Conservation (phyloP, 2,113 vertebrate genomes). For the Phyllopteryx taeniolatus region DNA sequence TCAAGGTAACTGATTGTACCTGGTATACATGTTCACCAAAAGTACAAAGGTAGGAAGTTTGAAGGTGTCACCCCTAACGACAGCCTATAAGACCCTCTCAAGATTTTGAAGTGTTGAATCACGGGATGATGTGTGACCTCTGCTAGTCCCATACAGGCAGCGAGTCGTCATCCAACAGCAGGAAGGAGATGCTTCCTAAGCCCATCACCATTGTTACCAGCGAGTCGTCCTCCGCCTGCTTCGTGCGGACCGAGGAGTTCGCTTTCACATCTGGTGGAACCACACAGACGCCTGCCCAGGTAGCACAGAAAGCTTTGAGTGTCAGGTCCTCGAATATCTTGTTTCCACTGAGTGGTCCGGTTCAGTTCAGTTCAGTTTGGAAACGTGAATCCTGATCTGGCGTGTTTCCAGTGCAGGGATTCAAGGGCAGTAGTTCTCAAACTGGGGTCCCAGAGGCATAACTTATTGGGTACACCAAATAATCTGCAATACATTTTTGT, state of each 20-base stretch:
- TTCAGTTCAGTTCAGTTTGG: not conserved
- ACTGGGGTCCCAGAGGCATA: too few species aligned
- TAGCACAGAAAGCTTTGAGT: conserved; percentile 15
- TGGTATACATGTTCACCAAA: too few species aligned
- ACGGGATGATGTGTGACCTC: conserved; percentile 60
- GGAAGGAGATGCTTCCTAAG: conserved; percentile 85
- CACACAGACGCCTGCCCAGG: conserved; percentile 75
- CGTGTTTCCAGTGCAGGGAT: not conserved
- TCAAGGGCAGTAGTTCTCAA: too few species aligned
- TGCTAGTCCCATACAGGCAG: conserved; percentile 87
- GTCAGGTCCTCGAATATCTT: not conserved
- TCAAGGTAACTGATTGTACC: too few species aligned
- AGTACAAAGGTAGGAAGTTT: too few species aligned
- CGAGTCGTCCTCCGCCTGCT: conserved; percentile 84
- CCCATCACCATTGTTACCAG: conserved; percentile 82
- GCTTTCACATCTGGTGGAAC: conserved; percentile 67
- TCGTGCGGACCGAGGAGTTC: conserved; percentile 74
- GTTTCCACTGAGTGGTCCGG: too few species aligned
- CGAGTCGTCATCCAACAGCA: conserved; percentile 87
- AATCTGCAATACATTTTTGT: too few species aligned
- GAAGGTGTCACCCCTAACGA: too few species aligned
- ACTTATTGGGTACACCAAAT: too few species aligned
- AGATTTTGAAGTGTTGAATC: not conserved
- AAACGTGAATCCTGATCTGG: not conserved
- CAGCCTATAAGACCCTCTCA: not conserved